Base-by-base conservation (phyloP, 2,797 vertebrate species). In the Lutjanus campechanus region DNA sequence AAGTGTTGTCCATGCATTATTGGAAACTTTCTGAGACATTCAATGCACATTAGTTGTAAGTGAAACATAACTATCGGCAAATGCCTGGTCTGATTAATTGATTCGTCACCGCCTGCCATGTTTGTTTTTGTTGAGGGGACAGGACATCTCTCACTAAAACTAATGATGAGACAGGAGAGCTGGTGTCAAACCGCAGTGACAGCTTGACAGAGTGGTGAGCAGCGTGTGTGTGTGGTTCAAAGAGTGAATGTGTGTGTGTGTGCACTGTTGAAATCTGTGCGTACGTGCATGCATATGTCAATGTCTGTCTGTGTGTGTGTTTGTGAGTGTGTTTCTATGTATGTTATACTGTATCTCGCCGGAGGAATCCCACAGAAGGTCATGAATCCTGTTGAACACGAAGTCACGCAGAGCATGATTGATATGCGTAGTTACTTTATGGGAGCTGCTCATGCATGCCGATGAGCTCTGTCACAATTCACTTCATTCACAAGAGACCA, bases 51-150 rank as follows among this genome's bases (percentile, higher is more conserved):
- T 93, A 92, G 88, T 89, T 86, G 82, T 89, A 88, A 95, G 92
- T 95, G 91, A 93, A 93, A 94, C 92, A 94, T 90, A 89, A 93
- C 89, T 92, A 94, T 95, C 83, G 93, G 91, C 93, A 93, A 89
- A 93, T 84, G 89, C 83, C 88, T 53, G 25, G 59, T 69, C 88
- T 91, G 90, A 94, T 94, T 89, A 91, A 94, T 94, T 86, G 93
- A 93, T 92, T 90, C 77, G 84, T 91, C 79, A 77, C 80, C 64
- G 87, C 85, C 86, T 89, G 91, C 90, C 92, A 94, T 92, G 92
- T 92, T 94, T 93, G 93, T 94, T 94, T 92, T 91, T 93, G 92
- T 92, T 87, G 79, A 82, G 84, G 49, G 77, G 88, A 90, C 84
- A 85, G 89, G 82, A 90, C 91, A 93, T 95, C 85, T 93, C 91